Conservation (phyloP, 1,140 invertebrate genomes). For the Rhagoletis zephyria region DNA sequence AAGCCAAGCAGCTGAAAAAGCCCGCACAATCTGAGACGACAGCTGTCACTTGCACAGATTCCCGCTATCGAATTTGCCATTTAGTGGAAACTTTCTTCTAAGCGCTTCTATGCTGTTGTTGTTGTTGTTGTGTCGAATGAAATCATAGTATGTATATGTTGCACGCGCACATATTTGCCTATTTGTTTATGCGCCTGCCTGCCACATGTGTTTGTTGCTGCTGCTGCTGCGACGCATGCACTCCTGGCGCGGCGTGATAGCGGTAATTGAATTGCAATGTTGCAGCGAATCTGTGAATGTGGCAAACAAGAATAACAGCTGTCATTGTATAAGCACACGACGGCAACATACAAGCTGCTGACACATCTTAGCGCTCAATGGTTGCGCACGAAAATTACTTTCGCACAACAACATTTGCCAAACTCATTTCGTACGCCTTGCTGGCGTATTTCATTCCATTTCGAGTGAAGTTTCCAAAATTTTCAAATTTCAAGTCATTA, state of each 20-base stretch:
- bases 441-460: background rate
- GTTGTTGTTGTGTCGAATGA: background rate
- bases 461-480: background rate
- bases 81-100: slow-evolving; percentile 38
- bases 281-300: slow-evolving; percentile 38
- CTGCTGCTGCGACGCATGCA: background rate
- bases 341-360: slow-evolving; percentile 12
- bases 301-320: background rate
- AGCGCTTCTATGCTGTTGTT: background rate
- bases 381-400: slow-evolving; percentile 24
- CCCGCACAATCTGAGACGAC: background rate
- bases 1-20: background rate
- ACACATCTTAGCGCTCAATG: background rate
- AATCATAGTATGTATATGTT: background rate
- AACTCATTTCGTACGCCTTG: slow-evolving; percentile 24
- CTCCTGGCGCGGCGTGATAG: background rate
- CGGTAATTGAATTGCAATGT: slow-evolving; percentile 40
- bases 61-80: slow-evolving; percentile 33
- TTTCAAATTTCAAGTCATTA: slow-evolving; percentile 26
- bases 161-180: background rate
- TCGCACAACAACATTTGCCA: background rate
- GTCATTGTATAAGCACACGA: background rate
- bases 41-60: slow-evolving; percentile 38
- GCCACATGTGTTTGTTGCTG: slow-evolving; percentile 26
- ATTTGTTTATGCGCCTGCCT: slow-evolving; percentile 40